A percentile compares a stretch with the other conserved stretches of the same genome.
These are phyloP conservation scores for Falco punctatus DNA, from an alignment of 2,113 vertebrate species.

Conservation along the genomic window DNA sequence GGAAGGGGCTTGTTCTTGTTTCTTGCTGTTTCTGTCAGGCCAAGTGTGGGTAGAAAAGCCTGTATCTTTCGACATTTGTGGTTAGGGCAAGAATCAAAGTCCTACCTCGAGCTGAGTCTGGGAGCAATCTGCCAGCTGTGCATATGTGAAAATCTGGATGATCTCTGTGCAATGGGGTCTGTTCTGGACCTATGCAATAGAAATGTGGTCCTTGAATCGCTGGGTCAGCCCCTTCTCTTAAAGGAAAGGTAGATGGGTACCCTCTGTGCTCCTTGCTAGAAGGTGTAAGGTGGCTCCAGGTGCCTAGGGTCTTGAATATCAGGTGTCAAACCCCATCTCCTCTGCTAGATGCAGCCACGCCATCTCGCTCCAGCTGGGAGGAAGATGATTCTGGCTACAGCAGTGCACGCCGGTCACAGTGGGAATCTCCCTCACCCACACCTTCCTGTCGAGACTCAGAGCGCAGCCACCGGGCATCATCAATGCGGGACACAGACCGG, in stretches of 20 bases:
- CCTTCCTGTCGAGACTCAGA: constrained; percentile 87
- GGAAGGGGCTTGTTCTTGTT: background rate
- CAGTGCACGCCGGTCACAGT: constrained; percentile 87
- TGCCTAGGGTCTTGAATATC: background rate
- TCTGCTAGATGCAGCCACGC: constrained; percentile 86
- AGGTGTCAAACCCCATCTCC: background rate
- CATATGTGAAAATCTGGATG: background rate
- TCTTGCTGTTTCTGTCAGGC: background rate
- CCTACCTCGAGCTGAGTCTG: fast-evolving
- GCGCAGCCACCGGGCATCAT: constrained; percentile 76
- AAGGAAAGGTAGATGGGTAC: background rate
- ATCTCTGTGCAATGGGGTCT: fast-evolving
- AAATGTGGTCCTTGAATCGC: background rate
- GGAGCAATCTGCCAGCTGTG: background rate
- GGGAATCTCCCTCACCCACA: constrained; percentile 92
- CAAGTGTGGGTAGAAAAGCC: background rate
- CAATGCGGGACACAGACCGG: constrained; percentile 83
- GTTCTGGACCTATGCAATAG: background rate
- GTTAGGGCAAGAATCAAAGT: background rate
- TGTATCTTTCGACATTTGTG: background rate
- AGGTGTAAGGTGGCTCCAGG: background rate
- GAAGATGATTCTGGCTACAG: constrained; percentile 89
- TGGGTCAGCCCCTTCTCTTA: background rate
- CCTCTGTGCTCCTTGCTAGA: background rate
- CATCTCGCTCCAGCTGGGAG: constrained; percentile 95